Evolutionary conservation across 2,113 vertebrate species (phyloP), one percentile per base, ranked within the genome.

Genomic region (Centropristis striata): DNA sequence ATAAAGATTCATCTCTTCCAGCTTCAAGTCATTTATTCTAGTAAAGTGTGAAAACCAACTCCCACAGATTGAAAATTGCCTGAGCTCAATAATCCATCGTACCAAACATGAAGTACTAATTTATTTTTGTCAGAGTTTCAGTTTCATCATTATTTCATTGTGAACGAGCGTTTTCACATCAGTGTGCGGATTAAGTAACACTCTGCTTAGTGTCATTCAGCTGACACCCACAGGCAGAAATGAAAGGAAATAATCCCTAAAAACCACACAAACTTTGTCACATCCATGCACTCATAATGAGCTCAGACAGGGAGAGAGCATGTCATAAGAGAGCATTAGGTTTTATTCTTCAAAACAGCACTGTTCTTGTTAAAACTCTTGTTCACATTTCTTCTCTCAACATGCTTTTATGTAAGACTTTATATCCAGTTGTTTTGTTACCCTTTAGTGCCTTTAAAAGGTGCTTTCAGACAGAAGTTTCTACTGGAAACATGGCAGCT

Each of bases 161-260:
- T 46, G n/a, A 32, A 25, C 47, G 69, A 73, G 47, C 28, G 18
- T 51, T 58, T 72, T 68, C 39, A 59, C 47, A 55, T 65, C 64
- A 18, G 54, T 15, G 57, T 37, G 70, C 1, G 54, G 65, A 71
- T 81, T 78, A 65, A 61, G 36, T 68, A 70, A 63, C 12, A 2
- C 57, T 49, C 42, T 49, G 44, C 61, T 59, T 68, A 46, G 67
- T 63, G 65, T 75, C 83, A 71, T 21, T 75, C 80, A 77, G 64
- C 74, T 50, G 78, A 81, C 46, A 44, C 37, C 42, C 61, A n/a
- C 47, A 9, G 27, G 6, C 27, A 32, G 55, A 54, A 57, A 63
- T 21, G 23, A 46, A 53, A 57, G 36, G 23, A 57, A 46, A 32
- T 50, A 60, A 85, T 83, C 79, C 63, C 15, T 67, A 15, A 8